Percentiles rank a stretch among this genome's conserved stretches.
Evolutionary conservation across 2,888 invertebrate genomes (phyloP).

Genomic region (Nebria brevicollis): DNA sequence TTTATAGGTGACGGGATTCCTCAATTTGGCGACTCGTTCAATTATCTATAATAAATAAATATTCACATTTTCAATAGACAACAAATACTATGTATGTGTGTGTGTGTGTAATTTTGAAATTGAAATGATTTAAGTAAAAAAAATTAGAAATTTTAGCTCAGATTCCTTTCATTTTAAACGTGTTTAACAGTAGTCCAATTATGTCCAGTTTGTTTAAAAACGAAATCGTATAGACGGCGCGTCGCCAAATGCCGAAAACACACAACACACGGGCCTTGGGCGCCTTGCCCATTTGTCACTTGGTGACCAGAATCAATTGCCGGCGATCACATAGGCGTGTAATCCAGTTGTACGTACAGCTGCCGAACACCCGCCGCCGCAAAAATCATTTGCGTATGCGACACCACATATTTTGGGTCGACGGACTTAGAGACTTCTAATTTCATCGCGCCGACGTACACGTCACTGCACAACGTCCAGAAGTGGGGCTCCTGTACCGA

Average conservation of each 20-base stretch:
- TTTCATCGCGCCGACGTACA: slow-evolving; percentile 92
- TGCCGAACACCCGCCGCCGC: slow-evolving; percentile 91
- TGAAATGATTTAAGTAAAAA: slow-evolving; percentile 10
- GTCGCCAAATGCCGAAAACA: slow-evolving; percentile 52
- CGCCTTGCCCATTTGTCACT: slow-evolving; percentile 21
- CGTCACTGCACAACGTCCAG: slow-evolving; percentile 96
- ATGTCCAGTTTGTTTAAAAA: slow-evolving; percentile 29
- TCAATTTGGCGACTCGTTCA: neutral
- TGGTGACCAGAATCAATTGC: slow-evolving; percentile 10
- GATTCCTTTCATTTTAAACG: slow-evolving; percentile 16
- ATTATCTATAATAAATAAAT: neutral
- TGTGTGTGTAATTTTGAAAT: too few species aligned
- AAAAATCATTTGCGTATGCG: slow-evolving; percentile 94
- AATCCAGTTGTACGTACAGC: slow-evolving; percentile 93
- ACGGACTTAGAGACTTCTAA: slow-evolving; percentile 94
- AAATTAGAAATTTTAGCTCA: too few species aligned
- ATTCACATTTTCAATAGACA: slow-evolving; percentile 6
- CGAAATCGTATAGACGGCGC: slow-evolving; percentile 47
- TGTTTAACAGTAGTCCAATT: slow-evolving; percentile 39
- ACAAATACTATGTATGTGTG: neutral
- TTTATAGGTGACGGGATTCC: neutral
- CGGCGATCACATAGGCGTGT: slow-evolving; percentile 76
- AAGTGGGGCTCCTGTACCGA: slow-evolving; percentile 98
- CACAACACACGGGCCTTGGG: slow-evolving; percentile 50
- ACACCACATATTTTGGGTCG: slow-evolving; percentile 91